These are phyloP conservation scores for Myzus persicae DNA, from an alignment of 1,140 invertebrate genomes.

Conservation along the genomic window DNA sequence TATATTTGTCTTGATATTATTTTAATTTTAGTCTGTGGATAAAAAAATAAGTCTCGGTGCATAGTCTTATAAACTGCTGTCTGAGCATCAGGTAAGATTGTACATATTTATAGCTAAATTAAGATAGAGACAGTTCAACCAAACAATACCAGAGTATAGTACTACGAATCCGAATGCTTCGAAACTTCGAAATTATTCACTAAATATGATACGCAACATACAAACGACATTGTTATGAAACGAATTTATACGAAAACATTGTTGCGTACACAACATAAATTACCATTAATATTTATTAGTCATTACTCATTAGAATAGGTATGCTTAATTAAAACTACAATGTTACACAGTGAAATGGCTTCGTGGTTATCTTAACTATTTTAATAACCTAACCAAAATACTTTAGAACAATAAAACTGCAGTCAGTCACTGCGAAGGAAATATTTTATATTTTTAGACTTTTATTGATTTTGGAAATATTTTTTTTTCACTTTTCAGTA, in stretches of 20 bases:
- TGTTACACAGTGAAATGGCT: neutral
- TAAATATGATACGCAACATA: too few species aligned
- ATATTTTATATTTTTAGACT: slow-evolving; percentile 7
- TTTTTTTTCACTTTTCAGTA: neutral
- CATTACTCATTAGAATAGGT: neutral
- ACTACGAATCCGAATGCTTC: neutral
- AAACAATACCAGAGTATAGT: neutral
- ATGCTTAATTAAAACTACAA: neutral
- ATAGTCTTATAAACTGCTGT: too few species aligned
- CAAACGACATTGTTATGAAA: neutral
- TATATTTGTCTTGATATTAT: neutral
- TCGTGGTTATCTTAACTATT: neutral
- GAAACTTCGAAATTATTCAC: too few species aligned
- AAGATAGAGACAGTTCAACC: neutral
- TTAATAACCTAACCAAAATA: neutral
- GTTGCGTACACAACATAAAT: neutral
- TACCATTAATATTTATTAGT: neutral
- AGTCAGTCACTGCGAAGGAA: neutral
- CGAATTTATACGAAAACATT: neutral
- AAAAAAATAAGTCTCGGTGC: neutral
- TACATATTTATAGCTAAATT: too few species aligned
- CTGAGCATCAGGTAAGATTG: neutral
- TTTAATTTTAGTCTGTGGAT: neutral
- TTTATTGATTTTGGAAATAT: slow-evolving; percentile 26
- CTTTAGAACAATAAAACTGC: neutral